Evolutionary conservation across 2,113 vertebrate genomes (phyloP).

Genomic region (Benitochromis conjunctus): DNA sequence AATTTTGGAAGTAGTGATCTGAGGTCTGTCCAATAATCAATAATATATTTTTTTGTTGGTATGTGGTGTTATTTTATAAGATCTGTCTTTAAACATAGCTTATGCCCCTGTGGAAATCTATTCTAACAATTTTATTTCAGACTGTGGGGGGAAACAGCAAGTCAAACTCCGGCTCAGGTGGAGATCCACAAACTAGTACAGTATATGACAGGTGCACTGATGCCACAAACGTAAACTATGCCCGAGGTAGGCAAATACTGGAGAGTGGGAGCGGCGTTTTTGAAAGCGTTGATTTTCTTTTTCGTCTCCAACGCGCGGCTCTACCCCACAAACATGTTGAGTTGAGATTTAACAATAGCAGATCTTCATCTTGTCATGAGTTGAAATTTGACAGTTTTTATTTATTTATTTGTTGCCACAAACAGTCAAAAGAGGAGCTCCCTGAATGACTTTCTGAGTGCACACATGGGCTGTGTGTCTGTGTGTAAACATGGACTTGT

Average conservation of each 20-base stretch:
- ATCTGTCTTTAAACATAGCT: not conserved
- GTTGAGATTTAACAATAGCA: not conserved
- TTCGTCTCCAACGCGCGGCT: not conserved
- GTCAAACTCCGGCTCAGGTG: not conserved
- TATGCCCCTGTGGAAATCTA: not conserved
- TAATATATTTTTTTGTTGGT: not conserved
- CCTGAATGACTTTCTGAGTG: not conserved
- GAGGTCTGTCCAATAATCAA: not conserved
- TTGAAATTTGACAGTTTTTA: not conserved
- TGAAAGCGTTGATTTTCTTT: not conserved
- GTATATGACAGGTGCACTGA: not conserved
- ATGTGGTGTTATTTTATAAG: not conserved
- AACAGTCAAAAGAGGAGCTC: not conserved
- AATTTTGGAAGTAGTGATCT: not conserved
- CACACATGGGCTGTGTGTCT: not conserved
- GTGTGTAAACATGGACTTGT: accelerated
- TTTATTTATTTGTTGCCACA: not conserved
- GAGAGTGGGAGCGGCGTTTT: not conserved
- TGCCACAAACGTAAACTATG: not conserved
- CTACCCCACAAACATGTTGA: not conserved
- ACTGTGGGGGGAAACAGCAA: not conserved
- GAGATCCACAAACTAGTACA: not conserved
- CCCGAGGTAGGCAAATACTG: not conserved
- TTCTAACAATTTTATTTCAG: not conserved
- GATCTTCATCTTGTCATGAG: not conserved